Percentiles rank a stretch among this genome's conserved stretches.
Conservation (phyloP, 2,888 invertebrate species). For the Griposia aprilina region DNA sequence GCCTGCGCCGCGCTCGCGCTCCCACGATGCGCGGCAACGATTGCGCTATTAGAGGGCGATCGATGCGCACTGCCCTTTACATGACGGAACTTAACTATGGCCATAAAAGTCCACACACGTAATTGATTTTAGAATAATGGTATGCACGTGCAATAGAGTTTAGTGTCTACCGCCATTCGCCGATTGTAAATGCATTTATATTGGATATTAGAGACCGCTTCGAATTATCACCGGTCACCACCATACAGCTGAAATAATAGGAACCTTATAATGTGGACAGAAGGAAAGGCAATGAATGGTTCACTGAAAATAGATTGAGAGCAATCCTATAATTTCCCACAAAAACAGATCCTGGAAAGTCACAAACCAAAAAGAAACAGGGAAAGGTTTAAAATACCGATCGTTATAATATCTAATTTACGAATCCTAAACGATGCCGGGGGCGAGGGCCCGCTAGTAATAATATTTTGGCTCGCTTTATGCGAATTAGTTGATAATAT, state of each 20-base stretch:
- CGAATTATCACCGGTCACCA: background rate
- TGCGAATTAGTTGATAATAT: slow-evolving; percentile 67
- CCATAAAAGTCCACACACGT: slow-evolving; percentile 58
- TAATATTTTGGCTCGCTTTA: slow-evolving; percentile 66
- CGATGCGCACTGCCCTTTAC: slow-evolving; percentile 63
- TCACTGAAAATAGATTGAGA: background rate
- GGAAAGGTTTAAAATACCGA: slow-evolving; percentile 19
- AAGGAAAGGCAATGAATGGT: background rate
- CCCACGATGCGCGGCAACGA: slow-evolving; percentile 64
- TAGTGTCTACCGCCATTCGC: slow-evolving; percentile 19
- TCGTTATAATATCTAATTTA: slow-evolving; percentile 29
- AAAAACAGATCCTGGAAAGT: slow-evolving; percentile 4
- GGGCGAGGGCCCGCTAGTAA: slow-evolving; percentile 53
- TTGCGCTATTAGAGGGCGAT: slow-evolving; percentile 68
- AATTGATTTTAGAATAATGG: slow-evolving; percentile 59
- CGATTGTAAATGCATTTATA: slow-evolving; percentile 49
- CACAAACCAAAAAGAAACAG: slow-evolving; percentile 19
- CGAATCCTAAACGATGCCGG: slow-evolving; percentile 46
- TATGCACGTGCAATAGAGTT: slow-evolving; percentile 52
- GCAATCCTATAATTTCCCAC: background rate
- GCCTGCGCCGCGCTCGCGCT: slow-evolving; percentile 48
- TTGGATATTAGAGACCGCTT: slow-evolving; percentile 46
- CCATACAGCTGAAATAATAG: background rate
- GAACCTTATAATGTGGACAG: background rate
- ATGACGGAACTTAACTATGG: slow-evolving; percentile 57